Conservation (phyloP, 2,797 vertebrate genomes). For the Carduelis carduelis region DNA sequence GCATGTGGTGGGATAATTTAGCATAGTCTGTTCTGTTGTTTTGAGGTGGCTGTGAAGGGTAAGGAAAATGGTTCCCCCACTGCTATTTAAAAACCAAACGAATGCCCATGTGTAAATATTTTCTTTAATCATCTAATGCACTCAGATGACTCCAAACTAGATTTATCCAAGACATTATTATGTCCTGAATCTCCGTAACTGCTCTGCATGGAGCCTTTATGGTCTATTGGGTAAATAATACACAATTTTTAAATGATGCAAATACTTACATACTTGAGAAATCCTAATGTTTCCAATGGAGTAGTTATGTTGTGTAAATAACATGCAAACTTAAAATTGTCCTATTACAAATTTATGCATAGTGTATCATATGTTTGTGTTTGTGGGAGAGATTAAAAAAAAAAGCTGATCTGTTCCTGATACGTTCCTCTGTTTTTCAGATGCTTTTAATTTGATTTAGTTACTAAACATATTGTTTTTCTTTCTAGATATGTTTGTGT, state of each 20-base stretch:
- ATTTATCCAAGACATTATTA: conserved; percentile 10
- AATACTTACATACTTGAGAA: background rate
- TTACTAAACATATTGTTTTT: background rate
- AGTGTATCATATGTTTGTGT: background rate
- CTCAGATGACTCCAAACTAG: background rate
- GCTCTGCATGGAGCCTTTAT: conserved; percentile 46
- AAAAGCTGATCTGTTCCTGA: background rate
- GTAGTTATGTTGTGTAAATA: conserved; percentile 24
- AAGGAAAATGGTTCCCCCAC: background rate
- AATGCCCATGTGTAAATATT: background rate
- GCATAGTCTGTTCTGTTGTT: background rate
- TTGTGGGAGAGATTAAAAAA: background rate
- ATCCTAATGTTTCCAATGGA: background rate
- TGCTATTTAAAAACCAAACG: background rate
- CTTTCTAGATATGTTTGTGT: background rate
- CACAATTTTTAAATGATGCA: background rate
- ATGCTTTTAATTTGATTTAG: background rate
- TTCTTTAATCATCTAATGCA: conserved; percentile 2
- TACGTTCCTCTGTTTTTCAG: background rate
- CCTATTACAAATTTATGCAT: background rate
- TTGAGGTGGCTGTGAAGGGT: background rate
- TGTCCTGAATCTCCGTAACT: conserved; percentile 7
- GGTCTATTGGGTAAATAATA: conserved; percentile 34
- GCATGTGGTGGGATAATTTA: background rate
- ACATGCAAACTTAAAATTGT: conserved; percentile 7